Evolutionary conservation across 1,140 invertebrate genomes (phyloP), one percentile per base, ranked within the genome.

Genomic region (Platorchestia sp.): DNA sequence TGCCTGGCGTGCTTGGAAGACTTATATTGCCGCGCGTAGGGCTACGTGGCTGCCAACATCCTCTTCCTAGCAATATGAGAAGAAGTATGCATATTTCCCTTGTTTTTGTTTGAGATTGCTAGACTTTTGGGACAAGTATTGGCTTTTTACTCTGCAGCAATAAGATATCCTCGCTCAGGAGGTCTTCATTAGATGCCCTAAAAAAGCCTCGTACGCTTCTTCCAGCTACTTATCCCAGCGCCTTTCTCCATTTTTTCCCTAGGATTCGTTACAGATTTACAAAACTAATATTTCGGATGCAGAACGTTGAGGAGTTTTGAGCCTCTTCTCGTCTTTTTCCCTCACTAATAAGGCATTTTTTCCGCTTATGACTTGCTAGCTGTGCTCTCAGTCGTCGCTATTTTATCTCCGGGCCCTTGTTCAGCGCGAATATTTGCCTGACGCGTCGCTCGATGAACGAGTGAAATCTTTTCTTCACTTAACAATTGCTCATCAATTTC

Each of bases 81-180:
- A 36, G 59, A 75, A 75, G 27, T 36, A 75, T 36, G 59, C 59
- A 75, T 75, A 75, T 75, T 75, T 75, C 36, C 59, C 59, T 75
- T 75, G 14, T 75, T 75, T 75, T 75, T 75, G 36, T 75, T 75
- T 75, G 27, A 75, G 59, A 75, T 75, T 75, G 14, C 59, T 75
- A 75, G 59, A 75, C 59, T 36, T 75, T 75, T 22, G 59, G 59
- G 59, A 75, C 44, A 90, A 90, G 41, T 90, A 90, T 90, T 90
- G 87, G 87, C 87, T 90, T 90, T 45, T 90, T 90, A 90, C 44
- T 41, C 87, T 43, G 87, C 87, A 42, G 41, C 87, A 43, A 90
- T 90, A 44, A 90, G 44, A 90, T 90, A 90, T 45, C 41, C 41
- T 45, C 22, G 36, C 87, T 41, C 87, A 10, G 14, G 27, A 90